A percentile compares a stretch with the other conserved stretches of the same genome.
These are phyloP conservation scores for Rhinichthys osculus DNA, from an alignment of 2,797 vertebrate genomes.

Conservation along the genomic window DNA sequence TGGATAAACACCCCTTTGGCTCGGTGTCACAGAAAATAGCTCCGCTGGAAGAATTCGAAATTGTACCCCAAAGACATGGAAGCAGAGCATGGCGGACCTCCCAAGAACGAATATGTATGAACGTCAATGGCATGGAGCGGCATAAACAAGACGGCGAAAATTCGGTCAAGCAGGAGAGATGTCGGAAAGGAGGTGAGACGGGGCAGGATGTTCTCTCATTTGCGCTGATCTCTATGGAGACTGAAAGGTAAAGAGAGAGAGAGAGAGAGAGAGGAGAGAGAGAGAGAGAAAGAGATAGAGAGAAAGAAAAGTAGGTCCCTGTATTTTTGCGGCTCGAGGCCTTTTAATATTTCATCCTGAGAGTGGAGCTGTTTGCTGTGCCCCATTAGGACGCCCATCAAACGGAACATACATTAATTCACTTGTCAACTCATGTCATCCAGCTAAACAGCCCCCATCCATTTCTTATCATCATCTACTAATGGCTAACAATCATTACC, in stretches of 20 bases:
- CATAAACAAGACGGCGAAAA: slow-evolving; percentile 81
- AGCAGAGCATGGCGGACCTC: slow-evolving; percentile 64
- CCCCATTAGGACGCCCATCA: slow-evolving; percentile 78
- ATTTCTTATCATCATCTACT: slow-evolving; percentile 72
- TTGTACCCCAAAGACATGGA: slow-evolving; percentile 80
- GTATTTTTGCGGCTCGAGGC: slow-evolving; percentile 66
- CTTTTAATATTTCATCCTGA: slow-evolving; percentile 77
- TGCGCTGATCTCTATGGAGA: slow-evolving; percentile 66
- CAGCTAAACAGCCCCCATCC: slow-evolving; percentile 75
- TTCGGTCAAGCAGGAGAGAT: slow-evolving; percentile 71
- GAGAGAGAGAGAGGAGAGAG: background rate
- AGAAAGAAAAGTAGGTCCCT: slow-evolving; percentile 45
- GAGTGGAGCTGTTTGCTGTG: slow-evolving; percentile 71
- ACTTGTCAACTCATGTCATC: slow-evolving; percentile 76
- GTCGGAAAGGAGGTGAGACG: slow-evolving; percentile 75
- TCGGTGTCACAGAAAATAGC: slow-evolving; percentile 81
- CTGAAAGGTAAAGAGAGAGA: slow-evolving; percentile 63
- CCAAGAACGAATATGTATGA: slow-evolving; percentile 76
- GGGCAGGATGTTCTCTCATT: slow-evolving; percentile 75
- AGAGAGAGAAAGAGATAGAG: background rate
- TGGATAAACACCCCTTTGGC: slow-evolving; percentile 66
- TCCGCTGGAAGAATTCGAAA: slow-evolving; percentile 79
- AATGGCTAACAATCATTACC: slow-evolving; percentile 73
- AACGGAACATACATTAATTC: slow-evolving; percentile 75
- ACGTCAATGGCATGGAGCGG: slow-evolving; percentile 72